Evolutionary conservation across 2,113 vertebrate genomes (phyloP).

Genomic region (Ceyx margarethae): DNA sequence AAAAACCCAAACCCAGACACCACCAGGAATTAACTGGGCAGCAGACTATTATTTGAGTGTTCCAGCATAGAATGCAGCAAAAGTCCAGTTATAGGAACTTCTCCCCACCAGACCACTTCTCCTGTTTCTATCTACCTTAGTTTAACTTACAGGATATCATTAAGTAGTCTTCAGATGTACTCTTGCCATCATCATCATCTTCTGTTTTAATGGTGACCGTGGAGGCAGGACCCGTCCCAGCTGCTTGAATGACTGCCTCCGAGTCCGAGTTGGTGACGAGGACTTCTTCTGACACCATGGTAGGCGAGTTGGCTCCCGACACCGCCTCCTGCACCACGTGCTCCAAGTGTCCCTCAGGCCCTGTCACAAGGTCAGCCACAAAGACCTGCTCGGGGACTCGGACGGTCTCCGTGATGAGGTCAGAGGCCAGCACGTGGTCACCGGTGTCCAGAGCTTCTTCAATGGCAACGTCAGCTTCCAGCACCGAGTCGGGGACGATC

Average conservation of each 20-base stretch:
- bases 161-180: constrained; percentile 95
- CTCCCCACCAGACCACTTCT: constrained; percentile 26
- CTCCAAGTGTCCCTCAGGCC: constrained; percentile 86
- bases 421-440: constrained; percentile 87
- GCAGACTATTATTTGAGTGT: neutral
- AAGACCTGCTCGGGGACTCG: constrained; percentile 91
- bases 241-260: constrained; percentile 87
- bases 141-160: constrained; percentile 96
- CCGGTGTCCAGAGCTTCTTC: constrained; percentile 87
- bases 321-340: constrained; percentile 84
- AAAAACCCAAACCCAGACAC: neutral
- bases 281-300: constrained; percentile 91
- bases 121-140: constrained; percentile 24
- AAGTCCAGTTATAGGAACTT: neutral
- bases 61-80: neutral
- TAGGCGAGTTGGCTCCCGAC: constrained; percentile 75
- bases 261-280: constrained; percentile 89
- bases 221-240: constrained; percentile 80
- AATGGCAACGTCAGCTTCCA: constrained; percentile 91
- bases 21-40: neutral
- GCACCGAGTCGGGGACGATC: constrained; percentile 87
- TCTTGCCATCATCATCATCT: constrained; percentile 89
- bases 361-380: constrained; percentile 91
- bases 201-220: constrained; percentile 90
- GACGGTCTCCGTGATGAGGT: constrained; percentile 83